These are phyloP conservation scores for Patella ulyssiponensis DNA, from an alignment of 2,888 invertebrate genomes.

Conservation along the genomic window DNA sequence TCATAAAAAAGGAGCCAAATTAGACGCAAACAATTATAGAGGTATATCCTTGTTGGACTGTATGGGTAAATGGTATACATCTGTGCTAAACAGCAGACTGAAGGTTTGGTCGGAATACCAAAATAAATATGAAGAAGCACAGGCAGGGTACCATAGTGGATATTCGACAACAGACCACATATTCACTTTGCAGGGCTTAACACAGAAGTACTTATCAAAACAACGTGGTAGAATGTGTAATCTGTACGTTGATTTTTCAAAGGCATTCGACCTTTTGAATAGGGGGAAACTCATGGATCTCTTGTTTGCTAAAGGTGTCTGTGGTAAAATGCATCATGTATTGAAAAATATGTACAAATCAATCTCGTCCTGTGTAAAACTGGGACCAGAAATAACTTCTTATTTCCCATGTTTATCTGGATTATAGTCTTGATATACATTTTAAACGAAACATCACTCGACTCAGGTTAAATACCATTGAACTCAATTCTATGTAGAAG, in stretches of 20 bases:
- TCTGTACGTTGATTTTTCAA: too few species aligned
- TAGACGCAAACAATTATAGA: neutral
- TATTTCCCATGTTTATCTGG: too few species aligned
- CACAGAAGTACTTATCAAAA: too few species aligned
- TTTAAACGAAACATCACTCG: too few species aligned
- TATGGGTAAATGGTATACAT: constrained; percentile 2
- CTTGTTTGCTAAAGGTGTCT: neutral
- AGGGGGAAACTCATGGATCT: too few species aligned
- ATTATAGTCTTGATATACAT: too few species aligned
- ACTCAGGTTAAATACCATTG: too few species aligned
- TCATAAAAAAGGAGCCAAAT: neutral
- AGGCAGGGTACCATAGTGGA: neutral
- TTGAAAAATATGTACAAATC: neutral
- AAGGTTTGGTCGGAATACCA: neutral
- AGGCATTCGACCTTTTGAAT: too few species aligned
- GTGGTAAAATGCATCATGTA: neutral
- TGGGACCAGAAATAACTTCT: too few species aligned
- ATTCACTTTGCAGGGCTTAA: neutral
- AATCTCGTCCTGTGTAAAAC: neutral
- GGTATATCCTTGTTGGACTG: neutral
- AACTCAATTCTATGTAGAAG: too few species aligned
- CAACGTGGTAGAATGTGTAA: too few species aligned
- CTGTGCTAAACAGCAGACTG: neutral
- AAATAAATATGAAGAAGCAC: constrained; percentile 3
- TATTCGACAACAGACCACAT: neutral